Evolutionary conservation across 2,113 vertebrate genomes (phyloP).

Genomic region (Mormoops blainvillei): DNA sequence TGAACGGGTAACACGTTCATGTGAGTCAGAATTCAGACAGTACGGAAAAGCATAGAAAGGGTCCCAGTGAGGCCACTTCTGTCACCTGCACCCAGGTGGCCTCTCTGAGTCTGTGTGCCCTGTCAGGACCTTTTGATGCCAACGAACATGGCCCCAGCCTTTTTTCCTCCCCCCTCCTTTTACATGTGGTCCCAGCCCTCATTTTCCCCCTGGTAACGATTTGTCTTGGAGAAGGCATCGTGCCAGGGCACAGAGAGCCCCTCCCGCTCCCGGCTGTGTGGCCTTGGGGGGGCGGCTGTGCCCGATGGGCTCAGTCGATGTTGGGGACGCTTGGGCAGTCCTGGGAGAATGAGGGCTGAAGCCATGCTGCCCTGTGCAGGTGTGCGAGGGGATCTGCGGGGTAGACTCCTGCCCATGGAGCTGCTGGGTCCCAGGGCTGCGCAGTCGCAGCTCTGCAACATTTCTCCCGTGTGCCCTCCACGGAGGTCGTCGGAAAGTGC

Average conservation of each 20-base stretch:
- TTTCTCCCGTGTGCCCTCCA: not conserved
- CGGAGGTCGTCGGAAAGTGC: not conserved
- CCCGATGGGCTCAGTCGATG: fast-evolving
- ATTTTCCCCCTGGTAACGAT: too few relatives aligned
- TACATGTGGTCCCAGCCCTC: fast-evolving
- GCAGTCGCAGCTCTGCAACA: not conserved
- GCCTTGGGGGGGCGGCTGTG: fast-evolving
- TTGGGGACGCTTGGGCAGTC: fast-evolving
- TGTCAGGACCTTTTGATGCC: not conserved
- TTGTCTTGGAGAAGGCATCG: not conserved
- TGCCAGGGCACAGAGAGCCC: not conserved
- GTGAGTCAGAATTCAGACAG: not conserved
- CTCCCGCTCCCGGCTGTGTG: not conserved
- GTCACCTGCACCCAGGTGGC: not conserved
- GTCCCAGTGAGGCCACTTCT: not conserved
- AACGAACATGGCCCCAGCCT: fast-evolving
- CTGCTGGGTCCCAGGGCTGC: not conserved
- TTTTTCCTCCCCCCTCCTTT: too few relatives aligned
- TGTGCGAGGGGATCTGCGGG: fast-evolving
- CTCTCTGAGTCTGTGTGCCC: not conserved
- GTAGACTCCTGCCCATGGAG: fast-evolving
- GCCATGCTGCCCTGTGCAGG: fast-evolving
- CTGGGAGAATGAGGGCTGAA: not conserved
- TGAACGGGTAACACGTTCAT: not conserved
- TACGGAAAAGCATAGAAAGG: not conserved